Evolutionary conservation across 2,888 invertebrate genomes (phyloP).

Genomic region (Palloptera scutellata): DNA sequence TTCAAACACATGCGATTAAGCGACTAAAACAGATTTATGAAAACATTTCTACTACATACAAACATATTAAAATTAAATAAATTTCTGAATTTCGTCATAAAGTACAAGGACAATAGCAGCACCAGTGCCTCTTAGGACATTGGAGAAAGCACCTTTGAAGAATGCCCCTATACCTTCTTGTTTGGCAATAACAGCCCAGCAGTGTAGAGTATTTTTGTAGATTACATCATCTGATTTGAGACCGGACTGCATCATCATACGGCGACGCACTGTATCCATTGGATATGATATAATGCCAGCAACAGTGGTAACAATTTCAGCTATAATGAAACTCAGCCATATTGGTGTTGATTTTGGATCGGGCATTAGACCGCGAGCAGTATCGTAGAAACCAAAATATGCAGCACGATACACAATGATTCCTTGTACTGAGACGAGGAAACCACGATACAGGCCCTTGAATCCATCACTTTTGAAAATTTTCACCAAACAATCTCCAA

Average conservation of each 20-base stretch:
- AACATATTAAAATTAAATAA: conserved; percentile 49
- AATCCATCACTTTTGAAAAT: conserved; percentile 85
- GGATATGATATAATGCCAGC: conserved; percentile 93
- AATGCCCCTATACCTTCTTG: conserved; percentile 82
- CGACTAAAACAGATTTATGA: too few relatives aligned
- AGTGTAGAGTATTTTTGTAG: conserved; percentile 89
- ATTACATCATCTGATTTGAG: conserved; percentile 77
- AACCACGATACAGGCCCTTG: conserved; percentile 55
- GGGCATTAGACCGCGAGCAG: conserved; percentile 86
- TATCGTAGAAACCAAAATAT: conserved; percentile 93
- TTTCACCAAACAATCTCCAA: conserved; percentile 82
- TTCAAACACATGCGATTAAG: too few relatives aligned
- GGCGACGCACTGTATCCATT: conserved; percentile 90
- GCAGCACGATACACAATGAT: conserved; percentile 92
- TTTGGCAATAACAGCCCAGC: conserved; percentile 83
- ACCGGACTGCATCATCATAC: conserved; percentile 98
- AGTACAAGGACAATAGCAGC: conserved; percentile 89
- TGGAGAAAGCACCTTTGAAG: conserved; percentile 95
- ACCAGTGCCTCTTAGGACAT: conserved; percentile 88
- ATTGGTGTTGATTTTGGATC: conserved; percentile 62
- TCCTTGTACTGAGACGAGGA: conserved; percentile 67
- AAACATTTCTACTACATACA: background rate
- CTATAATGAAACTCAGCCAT: conserved; percentile 38
- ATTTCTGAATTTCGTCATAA: conserved; percentile 84
- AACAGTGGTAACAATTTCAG: conserved; percentile 72